phyloP scores from a whole-genome alignment of 2,113 vertebrate genomes.

The Haemorhous mexicanus region DNA sequence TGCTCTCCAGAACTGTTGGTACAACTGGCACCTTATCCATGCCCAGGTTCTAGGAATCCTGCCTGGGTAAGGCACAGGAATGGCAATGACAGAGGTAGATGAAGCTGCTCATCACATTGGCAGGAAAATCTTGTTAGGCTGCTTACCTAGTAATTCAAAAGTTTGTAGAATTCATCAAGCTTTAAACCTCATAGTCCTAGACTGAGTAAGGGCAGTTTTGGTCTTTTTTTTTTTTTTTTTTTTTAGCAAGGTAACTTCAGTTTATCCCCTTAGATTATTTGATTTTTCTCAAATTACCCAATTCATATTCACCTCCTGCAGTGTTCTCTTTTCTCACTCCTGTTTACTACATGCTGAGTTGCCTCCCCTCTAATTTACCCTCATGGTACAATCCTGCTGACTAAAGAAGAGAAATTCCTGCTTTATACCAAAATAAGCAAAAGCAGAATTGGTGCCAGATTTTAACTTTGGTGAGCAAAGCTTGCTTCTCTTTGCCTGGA shows the following conservation, averaged over 20 bases:
- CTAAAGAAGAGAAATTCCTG: constrained; percentile 29
- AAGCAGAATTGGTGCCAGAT: background rate
- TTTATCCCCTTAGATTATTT: background rate
- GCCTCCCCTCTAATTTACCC: constrained; percentile 3
- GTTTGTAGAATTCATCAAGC: background rate
- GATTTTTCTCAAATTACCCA: constrained; percentile 23
- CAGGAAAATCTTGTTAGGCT: background rate
- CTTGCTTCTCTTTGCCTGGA: constrained; percentile 15
- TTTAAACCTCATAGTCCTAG: background rate
- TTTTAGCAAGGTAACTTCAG: background rate
- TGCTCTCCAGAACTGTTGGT: fast-evolving
- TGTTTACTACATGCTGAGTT: background rate
- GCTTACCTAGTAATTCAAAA: background rate
- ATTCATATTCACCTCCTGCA: background rate
- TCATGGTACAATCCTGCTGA: background rate
- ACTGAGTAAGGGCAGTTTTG: background rate
- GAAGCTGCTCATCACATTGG: background rate
- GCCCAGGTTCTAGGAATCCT: background rate
- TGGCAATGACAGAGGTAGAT: background rate
- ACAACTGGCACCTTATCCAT: background rate
- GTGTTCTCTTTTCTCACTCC: constrained; percentile 1
- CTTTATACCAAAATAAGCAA: constrained; percentile 36
- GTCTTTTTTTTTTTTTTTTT: background rate
- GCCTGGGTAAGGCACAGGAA: background rate
- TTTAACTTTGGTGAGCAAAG: background rate